Base-by-base conservation (phyloP, 2,888 invertebrate species). In the Cataglyphis livida region DNA sequence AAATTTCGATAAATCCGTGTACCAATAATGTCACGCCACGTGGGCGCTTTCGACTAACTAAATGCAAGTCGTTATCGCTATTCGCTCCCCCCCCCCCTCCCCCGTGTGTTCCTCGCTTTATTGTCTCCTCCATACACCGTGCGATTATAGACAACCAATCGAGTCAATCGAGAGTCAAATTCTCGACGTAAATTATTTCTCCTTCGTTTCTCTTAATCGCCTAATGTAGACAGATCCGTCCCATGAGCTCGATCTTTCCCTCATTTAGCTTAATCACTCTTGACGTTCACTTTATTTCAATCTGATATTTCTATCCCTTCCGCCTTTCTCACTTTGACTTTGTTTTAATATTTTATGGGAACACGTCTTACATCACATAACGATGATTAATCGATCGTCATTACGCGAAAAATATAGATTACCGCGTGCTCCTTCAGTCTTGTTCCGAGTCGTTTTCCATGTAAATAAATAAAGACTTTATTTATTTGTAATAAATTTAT, bases 1-100 rank as follows among this genome's bases (percentile, higher is more conserved):
- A 79, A 59, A 79, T 79, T 59, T 35, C 59, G 62, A 70, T 76
- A 76, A 76, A 76, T 79, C 68, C 57, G 57, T 70, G 70, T 79
- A 79, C 59, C 44, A 79, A 44, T 78, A 68, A 68, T 70, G 78
- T 70, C 35, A 59, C 68, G 44, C 48, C 70, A 35, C 41, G 10
- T 3, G 61, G n/a, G n/a, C 44, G 44, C 18, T 10, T 18, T 25
- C 6, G 18, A 9, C 38, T 38, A 65, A 59, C 70, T 70, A 79
- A 76, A 68, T 35, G 59, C 59, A 59, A 78, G 57, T 70, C 59
- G 59, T 70, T 59, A 59, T 68, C 78, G 68, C 10, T 10, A 12
- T 59, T 32, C 65, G 57, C 54, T 66, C 1, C 25, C 25, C 1
- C 25, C 21, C 21, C 21, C 21, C 25, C 25, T 25, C 3, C 59